phyloP scores from a whole-genome alignment of 2,113 vertebrate species.

The Anarrhichthys ocellatus region DNA sequence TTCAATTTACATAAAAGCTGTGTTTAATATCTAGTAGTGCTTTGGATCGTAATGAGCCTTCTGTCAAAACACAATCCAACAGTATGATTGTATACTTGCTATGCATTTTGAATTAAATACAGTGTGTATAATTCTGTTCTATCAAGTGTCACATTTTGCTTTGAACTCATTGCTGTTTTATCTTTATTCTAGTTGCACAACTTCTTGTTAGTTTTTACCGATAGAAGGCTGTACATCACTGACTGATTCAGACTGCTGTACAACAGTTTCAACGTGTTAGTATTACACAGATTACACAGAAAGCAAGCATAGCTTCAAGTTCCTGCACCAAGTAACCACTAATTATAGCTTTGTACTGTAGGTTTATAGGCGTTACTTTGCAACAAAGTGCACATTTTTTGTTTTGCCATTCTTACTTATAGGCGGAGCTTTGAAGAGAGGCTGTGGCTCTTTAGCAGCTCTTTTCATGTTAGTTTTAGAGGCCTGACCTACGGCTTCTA shows the following conservation, averaged over 20 bases:
- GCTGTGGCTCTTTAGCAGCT: constrained; percentile 67
- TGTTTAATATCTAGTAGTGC: constrained; percentile 37
- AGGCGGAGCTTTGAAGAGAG: constrained; percentile 67
- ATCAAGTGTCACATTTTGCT: constrained; percentile 21
- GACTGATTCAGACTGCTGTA: constrained; percentile 63
- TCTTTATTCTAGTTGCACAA: constrained; percentile 42
- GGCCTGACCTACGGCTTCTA: constrained; percentile 58
- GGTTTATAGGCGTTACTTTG: constrained; percentile 71
- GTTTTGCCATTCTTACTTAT: constrained; percentile 76
- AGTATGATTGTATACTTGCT: constrained; percentile 37
- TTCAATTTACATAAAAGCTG: constrained; percentile 47
- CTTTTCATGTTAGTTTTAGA: constrained; percentile 70
- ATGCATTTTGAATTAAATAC: constrained; percentile 49
- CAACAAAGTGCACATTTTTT: constrained; percentile 80
- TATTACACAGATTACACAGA: constrained; percentile 72
- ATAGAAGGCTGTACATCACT: constrained; percentile 62
- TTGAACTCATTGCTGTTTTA: constrained; percentile 27
- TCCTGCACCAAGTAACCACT: constrained; percentile 54
- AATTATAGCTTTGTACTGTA: constrained; percentile 48
- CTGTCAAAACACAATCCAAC: constrained; percentile 29
- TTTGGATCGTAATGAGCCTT: constrained; percentile 19
- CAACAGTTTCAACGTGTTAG: constrained; percentile 69
- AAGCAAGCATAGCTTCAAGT: constrained; percentile 73
- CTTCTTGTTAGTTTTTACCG: constrained; percentile 42
- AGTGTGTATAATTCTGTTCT: constrained; percentile 30